Evolutionary conservation across 2,797 vertebrate species (phyloP).

Genomic region (Notoglanidium macrostoma): DNA sequence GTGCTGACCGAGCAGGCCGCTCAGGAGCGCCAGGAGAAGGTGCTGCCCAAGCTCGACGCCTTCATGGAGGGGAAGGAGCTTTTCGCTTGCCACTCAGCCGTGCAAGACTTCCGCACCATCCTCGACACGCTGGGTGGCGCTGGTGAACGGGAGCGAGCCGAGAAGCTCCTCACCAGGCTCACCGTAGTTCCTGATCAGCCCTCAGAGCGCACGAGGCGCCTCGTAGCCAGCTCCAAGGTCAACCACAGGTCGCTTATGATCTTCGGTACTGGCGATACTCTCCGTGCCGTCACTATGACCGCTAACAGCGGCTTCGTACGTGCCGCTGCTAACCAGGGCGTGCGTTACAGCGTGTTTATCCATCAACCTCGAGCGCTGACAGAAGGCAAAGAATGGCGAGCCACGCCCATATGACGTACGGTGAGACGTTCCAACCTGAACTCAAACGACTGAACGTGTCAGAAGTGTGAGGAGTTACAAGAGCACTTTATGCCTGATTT

Average conservation of each 20-base stretch:
- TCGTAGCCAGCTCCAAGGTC: conserved; percentile 88
- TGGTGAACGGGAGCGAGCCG: conserved; percentile 84
- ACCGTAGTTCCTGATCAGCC: conserved; percentile 85
- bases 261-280: conserved; percentile 90
- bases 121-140: conserved; percentile 88
- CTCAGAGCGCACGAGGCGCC: conserved; percentile 81
- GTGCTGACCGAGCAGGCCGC: conserved; percentile 93
- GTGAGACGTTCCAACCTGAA: background rate
- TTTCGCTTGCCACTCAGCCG: conserved; percentile 87
- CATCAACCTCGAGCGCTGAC: conserved; percentile 93
- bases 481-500: conserved; percentile 36
- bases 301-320: conserved; percentile 95
- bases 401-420: conserved; percentile 72
- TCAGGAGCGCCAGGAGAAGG: conserved; percentile 84
- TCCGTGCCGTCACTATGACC: conserved; percentile 92
- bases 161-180: conserved; percentile 78
- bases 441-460: background rate
- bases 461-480: too few relatives aligned
- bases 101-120: conserved; percentile 89
- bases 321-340: conserved; percentile 91
- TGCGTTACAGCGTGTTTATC: conserved; percentile 91
- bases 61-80: conserved; percentile 93
- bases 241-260: conserved; percentile 88
- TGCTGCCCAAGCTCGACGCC: conserved; percentile 83
- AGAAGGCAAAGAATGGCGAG: conserved; percentile 90